Conservation (phyloP, 1,140 invertebrate species). For the Spodoptera frugiperda region DNA sequence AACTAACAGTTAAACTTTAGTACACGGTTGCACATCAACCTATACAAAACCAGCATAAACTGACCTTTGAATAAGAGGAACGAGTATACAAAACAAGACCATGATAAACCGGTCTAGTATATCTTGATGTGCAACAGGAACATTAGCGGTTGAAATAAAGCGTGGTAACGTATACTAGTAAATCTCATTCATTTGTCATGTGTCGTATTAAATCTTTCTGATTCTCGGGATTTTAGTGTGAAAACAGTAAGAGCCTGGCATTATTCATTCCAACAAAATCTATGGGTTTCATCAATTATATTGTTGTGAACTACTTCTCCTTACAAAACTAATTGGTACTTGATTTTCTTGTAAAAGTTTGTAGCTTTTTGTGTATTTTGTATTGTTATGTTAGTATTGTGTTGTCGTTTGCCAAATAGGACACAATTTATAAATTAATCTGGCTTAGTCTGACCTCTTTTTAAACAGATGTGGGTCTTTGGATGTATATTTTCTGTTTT, state of each 20-base stretch:
- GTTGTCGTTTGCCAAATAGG: slow-evolving; percentile 29
- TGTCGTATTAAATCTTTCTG: slow-evolving; percentile 51
- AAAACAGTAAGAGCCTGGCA: slow-evolving; percentile 4
- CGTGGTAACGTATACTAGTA: slow-evolving; percentile 16
- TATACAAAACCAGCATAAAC: too few relatives aligned
- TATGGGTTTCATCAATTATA: slow-evolving; percentile 37
- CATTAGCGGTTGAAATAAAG: slow-evolving; percentile 20
- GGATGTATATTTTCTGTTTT: too few relatives aligned
- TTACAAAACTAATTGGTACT: slow-evolving; percentile 15
- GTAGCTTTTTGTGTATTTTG: not conserved
- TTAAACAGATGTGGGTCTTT: not conserved
- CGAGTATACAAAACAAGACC: too few relatives aligned
- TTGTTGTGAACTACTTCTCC: slow-evolving; percentile 11
- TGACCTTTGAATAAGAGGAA: too few relatives aligned
- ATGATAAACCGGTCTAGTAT: too few relatives aligned
- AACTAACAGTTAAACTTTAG: not conserved
- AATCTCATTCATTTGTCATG: slow-evolving; percentile 46
- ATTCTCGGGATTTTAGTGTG: slow-evolving; percentile 21
- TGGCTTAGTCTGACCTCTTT: not conserved
- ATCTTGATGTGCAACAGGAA: not conserved
- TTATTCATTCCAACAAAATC: slow-evolving; percentile 39
- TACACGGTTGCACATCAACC: too few relatives aligned
- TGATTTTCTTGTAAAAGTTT: not conserved
- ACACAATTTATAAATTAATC: slow-evolving; percentile 15
- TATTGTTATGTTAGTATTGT: not conserved